These are phyloP conservation scores for Panurus biarmicus DNA, from an alignment of 2,113 vertebrate genomes.

Conservation along the genomic window DNA sequence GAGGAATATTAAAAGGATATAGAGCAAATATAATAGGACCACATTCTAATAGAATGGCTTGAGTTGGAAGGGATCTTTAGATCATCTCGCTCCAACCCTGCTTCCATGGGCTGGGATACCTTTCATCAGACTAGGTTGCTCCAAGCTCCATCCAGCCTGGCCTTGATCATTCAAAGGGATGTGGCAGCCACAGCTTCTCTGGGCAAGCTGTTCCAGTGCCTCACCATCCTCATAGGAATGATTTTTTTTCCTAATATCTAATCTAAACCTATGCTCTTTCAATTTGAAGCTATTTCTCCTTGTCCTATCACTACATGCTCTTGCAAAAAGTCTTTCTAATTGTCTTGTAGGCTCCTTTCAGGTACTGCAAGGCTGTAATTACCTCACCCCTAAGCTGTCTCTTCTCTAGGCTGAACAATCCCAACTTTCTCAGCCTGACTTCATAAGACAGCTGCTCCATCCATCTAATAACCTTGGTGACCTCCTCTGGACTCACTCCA, in stretches of 20 bases:
- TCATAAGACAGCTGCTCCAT: neutral
- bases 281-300: neutral
- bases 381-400: accelerated
- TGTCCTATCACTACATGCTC: neutral
- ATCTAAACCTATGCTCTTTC: neutral
- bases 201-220: neutral
- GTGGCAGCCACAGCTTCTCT: neutral
- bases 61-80: neutral
- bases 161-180: neutral
- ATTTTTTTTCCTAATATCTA: neutral
- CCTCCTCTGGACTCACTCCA: neutral
- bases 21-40: neutral
- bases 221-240: neutral
- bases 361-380: neutral
- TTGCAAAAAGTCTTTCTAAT: neutral
- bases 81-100: neutral
- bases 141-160: too few relatives aligned
- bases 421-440: neutral
- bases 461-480: too few relatives aligned
- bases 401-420: neutral
- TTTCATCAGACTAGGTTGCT: neutral
- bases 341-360: neutral
- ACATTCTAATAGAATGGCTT: too few relatives aligned
- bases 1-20: neutral
- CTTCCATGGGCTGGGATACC: neutral